Conservation (phyloP, 2,888 invertebrate genomes). For the Athrips mouffetella region DNA sequence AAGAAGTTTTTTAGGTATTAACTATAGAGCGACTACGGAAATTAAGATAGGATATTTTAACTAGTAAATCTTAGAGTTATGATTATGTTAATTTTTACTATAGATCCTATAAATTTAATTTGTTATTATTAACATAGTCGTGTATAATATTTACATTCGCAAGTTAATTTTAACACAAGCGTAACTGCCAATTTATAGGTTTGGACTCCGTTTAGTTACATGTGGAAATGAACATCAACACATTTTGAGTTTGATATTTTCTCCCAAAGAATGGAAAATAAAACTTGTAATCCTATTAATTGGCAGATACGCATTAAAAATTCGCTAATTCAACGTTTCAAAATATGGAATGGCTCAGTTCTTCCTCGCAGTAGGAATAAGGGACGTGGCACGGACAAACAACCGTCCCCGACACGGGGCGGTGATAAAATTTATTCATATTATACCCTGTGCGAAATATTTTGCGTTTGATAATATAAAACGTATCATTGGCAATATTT, state of each 20-base stretch:
- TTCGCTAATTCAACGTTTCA: conserved; percentile 54
- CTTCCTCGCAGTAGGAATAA: conserved; percentile 66
- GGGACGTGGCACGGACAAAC: conserved; percentile 67
- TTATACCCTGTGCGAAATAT: conserved; percentile 74
- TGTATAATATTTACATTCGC: conserved; percentile 71
- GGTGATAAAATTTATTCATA: conserved; percentile 59
- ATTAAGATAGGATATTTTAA: conserved; percentile 65
- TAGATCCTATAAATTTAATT: conserved; percentile 71
- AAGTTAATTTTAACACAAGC: conserved; percentile 55
- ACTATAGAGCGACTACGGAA: conserved; percentile 68
- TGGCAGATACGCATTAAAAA: conserved; percentile 61
- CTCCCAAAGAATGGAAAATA: not conserved
- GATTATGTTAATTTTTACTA: conserved; percentile 74
- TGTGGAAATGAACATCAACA: not conserved
- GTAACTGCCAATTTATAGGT: conserved; percentile 61
- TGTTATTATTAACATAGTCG: conserved; percentile 69
- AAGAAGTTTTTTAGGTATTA: conserved; percentile 51
- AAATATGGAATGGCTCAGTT: conserved; percentile 66
- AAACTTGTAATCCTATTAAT: conserved; percentile 39
- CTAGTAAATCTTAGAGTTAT: conserved; percentile 70
- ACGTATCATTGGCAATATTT: conserved; percentile 64
- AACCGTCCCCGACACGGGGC: conserved; percentile 38
- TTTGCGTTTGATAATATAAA: conserved; percentile 65
- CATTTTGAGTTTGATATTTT: not conserved
- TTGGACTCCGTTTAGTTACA: not conserved